These are phyloP conservation scores for Pantherophis vulpinus DNA, from an alignment of 2,797 vertebrate species.

Conservation along the genomic window DNA sequence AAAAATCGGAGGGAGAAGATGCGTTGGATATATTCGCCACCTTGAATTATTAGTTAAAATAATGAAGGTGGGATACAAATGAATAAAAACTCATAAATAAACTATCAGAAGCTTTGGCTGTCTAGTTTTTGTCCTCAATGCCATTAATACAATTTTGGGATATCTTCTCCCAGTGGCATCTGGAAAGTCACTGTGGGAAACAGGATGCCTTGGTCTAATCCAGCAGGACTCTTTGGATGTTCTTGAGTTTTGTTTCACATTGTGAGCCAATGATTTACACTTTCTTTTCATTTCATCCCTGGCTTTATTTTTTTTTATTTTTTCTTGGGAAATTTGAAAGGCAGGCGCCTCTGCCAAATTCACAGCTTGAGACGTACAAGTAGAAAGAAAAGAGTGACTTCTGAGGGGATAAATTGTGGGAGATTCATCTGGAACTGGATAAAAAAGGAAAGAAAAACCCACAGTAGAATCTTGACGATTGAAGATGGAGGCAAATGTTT, in stretches of 20 bases:
- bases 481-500: neutral
- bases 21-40: neutral
- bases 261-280: neutral
- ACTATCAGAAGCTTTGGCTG: neutral
- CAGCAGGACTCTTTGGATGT: neutral
- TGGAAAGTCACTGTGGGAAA: neutral
- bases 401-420: neutral
- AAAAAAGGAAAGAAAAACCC: neutral
- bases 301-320: neutral
- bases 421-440: neutral
- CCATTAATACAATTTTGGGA: neutral
- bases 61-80: neutral
- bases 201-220: neutral
- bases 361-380: neutral
- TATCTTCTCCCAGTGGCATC: neutral
- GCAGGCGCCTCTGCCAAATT: neutral
- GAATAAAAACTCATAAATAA: neutral
- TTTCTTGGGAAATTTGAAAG: constrained; percentile 3
- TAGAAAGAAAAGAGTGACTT: neutral
- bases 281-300: neutral
- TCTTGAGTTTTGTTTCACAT: neutral
- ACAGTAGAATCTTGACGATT: neutral
- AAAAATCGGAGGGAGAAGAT: neutral
- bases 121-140: neutral
- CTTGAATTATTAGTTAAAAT: neutral